These are phyloP conservation scores for Xenops minutus DNA, from an alignment of 2,797 vertebrate species.

Conservation along the genomic window DNA sequence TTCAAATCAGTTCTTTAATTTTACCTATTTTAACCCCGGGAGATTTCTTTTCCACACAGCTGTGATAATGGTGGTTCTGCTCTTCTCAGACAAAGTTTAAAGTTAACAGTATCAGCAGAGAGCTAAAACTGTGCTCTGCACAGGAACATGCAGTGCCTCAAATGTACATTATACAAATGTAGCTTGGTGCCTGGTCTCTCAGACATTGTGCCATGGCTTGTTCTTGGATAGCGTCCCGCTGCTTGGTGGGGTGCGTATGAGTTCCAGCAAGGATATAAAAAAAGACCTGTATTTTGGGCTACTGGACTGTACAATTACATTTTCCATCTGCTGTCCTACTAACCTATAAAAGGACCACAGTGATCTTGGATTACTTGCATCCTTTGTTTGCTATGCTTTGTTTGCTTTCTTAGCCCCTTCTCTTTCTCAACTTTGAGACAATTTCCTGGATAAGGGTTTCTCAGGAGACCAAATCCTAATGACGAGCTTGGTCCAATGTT, in stretches of 20 bases:
- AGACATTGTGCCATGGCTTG: not conserved
- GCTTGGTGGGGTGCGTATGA: not conserved
- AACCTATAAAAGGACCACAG: not conserved
- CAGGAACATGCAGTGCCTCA: not conserved
- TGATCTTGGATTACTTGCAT: not conserved
- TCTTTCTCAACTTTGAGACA: not conserved
- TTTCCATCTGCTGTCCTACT: not conserved
- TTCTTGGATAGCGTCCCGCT: not conserved
- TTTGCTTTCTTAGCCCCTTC: not conserved
- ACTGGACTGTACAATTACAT: not conserved
- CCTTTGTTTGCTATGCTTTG: not conserved
- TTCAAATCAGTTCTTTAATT: not conserved
- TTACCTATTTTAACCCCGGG: not conserved
- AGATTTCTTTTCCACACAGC: not conserved
- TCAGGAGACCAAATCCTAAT: not conserved
- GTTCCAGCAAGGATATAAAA: not conserved
- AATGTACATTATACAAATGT: not conserved
- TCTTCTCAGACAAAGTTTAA: not conserved
- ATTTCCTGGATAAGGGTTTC: not conserved
- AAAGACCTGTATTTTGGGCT: not conserved
- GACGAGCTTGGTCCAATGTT: rapidly evolving
- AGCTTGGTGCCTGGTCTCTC: not conserved
- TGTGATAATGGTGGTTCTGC: not conserved
- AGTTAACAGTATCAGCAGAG: not conserved
- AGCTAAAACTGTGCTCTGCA: not conserved